Evolutionary conservation across 35 echinoderm and acorn worm species (phyloP).

Genomic region (Patiria miniata): DNA sequence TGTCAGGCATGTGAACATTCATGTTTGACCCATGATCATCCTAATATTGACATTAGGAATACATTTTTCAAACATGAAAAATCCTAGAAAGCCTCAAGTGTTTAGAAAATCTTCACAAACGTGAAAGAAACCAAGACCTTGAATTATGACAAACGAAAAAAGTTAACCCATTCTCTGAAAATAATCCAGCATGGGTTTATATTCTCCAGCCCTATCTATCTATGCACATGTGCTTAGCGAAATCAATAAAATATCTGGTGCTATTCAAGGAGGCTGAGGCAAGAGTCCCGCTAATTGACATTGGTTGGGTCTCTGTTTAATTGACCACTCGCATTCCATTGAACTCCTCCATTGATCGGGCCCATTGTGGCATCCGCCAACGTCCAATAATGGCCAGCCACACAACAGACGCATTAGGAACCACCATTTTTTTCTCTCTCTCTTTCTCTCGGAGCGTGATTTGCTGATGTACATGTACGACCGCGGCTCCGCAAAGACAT

Average conservation of each 20-base stretch:
- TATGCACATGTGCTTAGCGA: background rate
- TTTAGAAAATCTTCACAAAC: no score
- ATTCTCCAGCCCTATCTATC: background rate
- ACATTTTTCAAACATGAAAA: no score
- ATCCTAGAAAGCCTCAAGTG: no score
- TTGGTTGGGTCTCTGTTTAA: background rate
- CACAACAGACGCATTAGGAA: conserved; percentile 6
- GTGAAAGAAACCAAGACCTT: no score
- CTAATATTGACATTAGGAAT: no score
- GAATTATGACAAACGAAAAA: no score
- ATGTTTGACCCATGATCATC: no score
- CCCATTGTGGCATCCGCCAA: conserved; percentile 16
- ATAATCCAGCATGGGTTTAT: no score
- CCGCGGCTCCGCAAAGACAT: no score
- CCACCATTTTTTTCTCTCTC: background rate
- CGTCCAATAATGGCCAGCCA: background rate
- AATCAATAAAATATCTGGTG: background rate
- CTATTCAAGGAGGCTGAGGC: background rate
- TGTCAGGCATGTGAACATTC: no score
- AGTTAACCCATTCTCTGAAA: no score
- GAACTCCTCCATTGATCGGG: conserved; percentile 5
- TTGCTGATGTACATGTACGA: no score
- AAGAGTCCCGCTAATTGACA: background rate
- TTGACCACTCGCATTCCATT: conserved; percentile 25
- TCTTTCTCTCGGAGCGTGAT: background rate